These are phyloP conservation scores for Falcunculus frontatus DNA, from an alignment of 2,113 vertebrate genomes.

Conservation along the genomic window DNA sequence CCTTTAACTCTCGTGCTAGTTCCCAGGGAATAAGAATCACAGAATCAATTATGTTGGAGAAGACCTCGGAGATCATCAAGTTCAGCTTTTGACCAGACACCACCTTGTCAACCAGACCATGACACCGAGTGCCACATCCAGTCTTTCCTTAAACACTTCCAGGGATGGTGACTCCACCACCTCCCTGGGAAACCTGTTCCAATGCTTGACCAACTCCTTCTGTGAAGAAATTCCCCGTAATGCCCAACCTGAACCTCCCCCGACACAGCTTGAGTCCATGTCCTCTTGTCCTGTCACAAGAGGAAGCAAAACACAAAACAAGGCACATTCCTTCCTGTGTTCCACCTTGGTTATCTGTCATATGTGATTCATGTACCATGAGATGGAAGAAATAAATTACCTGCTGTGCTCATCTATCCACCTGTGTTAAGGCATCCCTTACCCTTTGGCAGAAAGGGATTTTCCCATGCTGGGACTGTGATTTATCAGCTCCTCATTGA, in stretches of 20 bases:
- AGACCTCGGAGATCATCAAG: neutral
- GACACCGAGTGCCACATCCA: neutral
- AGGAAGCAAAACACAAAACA: neutral
- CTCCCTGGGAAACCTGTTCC: neutral
- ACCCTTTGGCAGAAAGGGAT: neutral
- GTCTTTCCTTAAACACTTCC: neutral
- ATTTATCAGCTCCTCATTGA: neutral
- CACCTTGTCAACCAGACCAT: neutral
- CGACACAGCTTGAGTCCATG: neutral
- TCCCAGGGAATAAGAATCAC: neutral
- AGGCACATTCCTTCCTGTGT: neutral
- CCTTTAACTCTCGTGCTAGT: neutral
- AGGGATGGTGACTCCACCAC: neutral
- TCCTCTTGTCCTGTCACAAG: neutral
- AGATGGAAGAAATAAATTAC: conserved; percentile 47
- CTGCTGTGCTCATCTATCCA: neutral
- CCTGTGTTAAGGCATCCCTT: neutral
- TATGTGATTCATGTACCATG: conserved; percentile 42
- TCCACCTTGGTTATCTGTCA: neutral
- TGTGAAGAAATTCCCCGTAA: neutral
- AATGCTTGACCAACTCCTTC: neutral
- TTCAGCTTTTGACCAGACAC: neutral
- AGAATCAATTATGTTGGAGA: neutral
- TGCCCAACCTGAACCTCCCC: neutral
- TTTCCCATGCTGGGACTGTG: neutral